Evolutionary conservation across 1,140 invertebrate genomes (phyloP).

Genomic region (Stenopsyche tienmushanensis): DNA sequence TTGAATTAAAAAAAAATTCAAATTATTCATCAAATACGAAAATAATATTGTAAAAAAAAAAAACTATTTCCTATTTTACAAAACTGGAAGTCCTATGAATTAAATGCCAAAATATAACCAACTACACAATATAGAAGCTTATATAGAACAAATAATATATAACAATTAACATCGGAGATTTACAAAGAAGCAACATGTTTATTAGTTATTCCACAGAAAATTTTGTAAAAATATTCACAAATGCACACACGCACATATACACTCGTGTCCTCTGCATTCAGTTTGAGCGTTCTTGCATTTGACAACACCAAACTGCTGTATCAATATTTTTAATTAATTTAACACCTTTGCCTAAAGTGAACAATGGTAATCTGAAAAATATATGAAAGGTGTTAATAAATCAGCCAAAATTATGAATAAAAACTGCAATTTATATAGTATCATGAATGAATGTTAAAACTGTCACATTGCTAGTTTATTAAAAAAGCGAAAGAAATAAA

Average conservation of each 20-base stretch:
- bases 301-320: constrained; percentile 24
- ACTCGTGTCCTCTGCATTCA: constrained; percentile 17
- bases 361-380: constrained; percentile 18
- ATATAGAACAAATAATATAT: constrained; percentile 22
- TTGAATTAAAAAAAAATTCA: too few relatives aligned
- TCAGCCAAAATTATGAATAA: background rate
- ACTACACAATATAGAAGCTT: background rate
- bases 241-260: constrained; percentile 23
- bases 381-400: constrained; percentile 1
- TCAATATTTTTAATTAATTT: constrained; percentile 13
- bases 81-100: too few relatives aligned
- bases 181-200: constrained; percentile 28
- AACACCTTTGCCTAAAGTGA: constrained; percentile 22
- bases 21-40: too few relatives aligned
- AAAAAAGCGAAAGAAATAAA: background rate
- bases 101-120: too few relatives aligned
- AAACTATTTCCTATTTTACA: too few relatives aligned
- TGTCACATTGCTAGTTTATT: background rate
- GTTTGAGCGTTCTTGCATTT: constrained; percentile 26
- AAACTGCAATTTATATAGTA: background rate
- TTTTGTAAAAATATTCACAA: constrained; percentile 31
- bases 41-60: too few relatives aligned
- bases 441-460: background rate
- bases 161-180: constrained; percentile 17
- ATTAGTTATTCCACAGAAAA: constrained; percentile 18